Base-by-base conservation (phyloP, 1,140 invertebrate species). In the Tenebrio molitor region DNA sequence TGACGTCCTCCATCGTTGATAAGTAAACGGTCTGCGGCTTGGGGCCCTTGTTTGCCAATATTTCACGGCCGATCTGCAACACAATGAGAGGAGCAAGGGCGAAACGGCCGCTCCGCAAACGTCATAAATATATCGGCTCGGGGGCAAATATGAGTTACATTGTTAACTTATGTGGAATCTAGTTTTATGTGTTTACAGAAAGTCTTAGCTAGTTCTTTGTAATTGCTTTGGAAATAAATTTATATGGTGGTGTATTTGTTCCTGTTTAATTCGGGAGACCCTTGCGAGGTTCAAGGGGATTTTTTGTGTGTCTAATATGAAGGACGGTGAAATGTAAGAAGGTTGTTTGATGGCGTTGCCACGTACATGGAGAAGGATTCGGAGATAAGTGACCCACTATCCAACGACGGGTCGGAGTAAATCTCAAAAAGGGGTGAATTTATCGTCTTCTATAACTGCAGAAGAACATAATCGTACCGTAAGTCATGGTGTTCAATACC, bases 201-300 rank as follows among this genome's bases (percentile, higher is more conserved):
- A 69, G 34, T 69, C 71, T 73, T 73, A 69, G 12, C 19, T 68
- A 69, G 46, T 69, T 73, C 65, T 69, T 73, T 73, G 71, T 73
- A 73, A 73, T 73, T 68, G 46, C 33, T 62, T 69, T 73, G 25
- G 50, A 62, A 73, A 73, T 73, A 69, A 73, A 69, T 72, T 72
- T 39, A 50, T 72, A 72, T 72, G 46, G 39, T 58, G 41, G 64
- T 42, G 14, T 58, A 58, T 72, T 66, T 58, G 64, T 72, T 72
- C 64, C 71, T 72, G 58, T 66, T 66, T 66, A 44, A 66, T 44
- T 66, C 44, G 42, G 21, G 10, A 42, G 19, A 21, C 36, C 21
- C 39, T 66, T n/a, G 7, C 12, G 17, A 36, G 36, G 25, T 12
- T 14, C 7, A 14, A 25, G 17, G 36, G 34, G 42, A 25, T 16